phyloP scores from a whole-genome alignment of 2,888 invertebrate species.

The Pheosia tremula region DNA sequence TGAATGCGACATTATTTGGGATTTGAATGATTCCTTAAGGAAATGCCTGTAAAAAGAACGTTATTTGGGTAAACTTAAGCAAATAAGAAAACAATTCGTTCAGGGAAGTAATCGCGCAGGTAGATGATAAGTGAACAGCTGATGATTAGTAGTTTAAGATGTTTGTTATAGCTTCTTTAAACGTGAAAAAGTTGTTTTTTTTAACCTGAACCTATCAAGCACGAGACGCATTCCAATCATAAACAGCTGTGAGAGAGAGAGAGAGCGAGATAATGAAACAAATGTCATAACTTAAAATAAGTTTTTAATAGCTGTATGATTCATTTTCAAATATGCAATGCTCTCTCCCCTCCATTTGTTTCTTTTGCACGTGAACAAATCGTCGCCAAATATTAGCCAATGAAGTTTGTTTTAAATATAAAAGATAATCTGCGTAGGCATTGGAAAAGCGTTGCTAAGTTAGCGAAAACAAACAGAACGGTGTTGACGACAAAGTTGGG shows the following conservation, averaged over 20 bases:
- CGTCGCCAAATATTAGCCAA: constrained; percentile 2
- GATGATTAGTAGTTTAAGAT: no score
- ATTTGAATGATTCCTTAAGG: neutral
- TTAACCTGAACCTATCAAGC: no score
- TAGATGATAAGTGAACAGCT: no score
- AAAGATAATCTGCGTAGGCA: constrained; percentile 21
- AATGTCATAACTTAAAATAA: no score
- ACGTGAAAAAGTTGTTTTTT: no score
- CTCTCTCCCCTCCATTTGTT: neutral
- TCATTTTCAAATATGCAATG: neutral
- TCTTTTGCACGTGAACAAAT: neutral
- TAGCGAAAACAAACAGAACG: constrained; percentile 50
- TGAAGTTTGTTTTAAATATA: constrained; percentile 20
- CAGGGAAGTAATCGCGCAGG: no score
- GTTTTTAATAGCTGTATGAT: neutral
- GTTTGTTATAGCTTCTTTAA: no score
- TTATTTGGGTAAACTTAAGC: neutral
- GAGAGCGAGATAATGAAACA: neutral
- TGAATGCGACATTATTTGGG: neutral
- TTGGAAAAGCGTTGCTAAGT: constrained; percentile 41
- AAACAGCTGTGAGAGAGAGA: neutral
- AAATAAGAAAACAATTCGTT: no score
- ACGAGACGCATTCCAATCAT: no score
- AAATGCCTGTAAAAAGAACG: neutral
- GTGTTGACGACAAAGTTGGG: constrained; percentile 44